Conservation (phyloP, 2,888 invertebrate species). For the Octonoba sinensis region DNA sequence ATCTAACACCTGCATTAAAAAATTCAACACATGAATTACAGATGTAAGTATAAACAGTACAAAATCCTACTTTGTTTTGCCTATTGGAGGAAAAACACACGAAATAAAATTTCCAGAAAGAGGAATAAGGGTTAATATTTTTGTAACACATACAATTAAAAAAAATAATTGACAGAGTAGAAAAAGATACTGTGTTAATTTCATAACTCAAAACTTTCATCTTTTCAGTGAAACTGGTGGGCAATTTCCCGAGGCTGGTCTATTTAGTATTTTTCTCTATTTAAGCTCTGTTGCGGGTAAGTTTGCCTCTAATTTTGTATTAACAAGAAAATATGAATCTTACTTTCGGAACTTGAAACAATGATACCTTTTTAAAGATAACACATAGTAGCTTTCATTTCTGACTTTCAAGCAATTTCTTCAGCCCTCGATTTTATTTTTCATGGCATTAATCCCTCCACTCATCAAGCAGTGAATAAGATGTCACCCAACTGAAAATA, state of each 20-base stretch:
- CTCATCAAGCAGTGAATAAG: too few species aligned
- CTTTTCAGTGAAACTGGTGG: slow-evolving; percentile 54
- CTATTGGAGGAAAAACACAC: neutral
- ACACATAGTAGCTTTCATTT: too few species aligned
- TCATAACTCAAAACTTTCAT: neutral
- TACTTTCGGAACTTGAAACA: neutral
- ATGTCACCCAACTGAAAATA: too few species aligned
- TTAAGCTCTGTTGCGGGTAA: slow-evolving; percentile 38
- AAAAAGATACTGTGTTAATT: too few species aligned
- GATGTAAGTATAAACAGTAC: too few species aligned
- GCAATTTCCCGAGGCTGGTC: slow-evolving; percentile 53
- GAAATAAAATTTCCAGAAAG: neutral
- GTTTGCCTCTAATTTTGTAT: neutral
- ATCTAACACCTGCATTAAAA: too few species aligned
- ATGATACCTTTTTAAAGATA: neutral
- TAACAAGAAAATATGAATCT: neutral
- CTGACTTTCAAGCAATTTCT: too few species aligned
- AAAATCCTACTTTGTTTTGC: neutral
- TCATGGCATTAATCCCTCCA: too few species aligned
- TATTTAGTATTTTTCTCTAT: slow-evolving; percentile 58
- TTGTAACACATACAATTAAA: too few species aligned
- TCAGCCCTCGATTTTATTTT: too few species aligned
- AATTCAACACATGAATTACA: too few species aligned
- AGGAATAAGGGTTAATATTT: neutral
- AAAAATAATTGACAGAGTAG: too few species aligned